Base-by-base conservation (phyloP, 2,797 vertebrate species). In the Lacerta bilineata region DNA sequence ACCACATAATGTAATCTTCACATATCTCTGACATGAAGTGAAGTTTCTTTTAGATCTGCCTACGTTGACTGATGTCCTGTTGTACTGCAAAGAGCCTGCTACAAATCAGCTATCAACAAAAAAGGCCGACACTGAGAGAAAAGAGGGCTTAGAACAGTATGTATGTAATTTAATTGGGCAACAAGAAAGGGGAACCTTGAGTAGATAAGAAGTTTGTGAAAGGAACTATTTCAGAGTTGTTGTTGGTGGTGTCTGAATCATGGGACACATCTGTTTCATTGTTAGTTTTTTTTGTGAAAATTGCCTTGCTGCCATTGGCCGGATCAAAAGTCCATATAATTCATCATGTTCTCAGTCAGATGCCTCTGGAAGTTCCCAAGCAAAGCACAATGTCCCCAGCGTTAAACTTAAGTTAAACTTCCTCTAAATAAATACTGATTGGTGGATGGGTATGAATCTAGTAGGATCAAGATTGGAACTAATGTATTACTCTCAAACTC, bases 1-100 rank as follows among this genome's bases (percentile, higher is more conserved):
- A 83, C 8, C 25, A 68, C 1, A 25, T 89, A 66, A 46, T 72
- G 75, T 89, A 88, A 90, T 64, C 72, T 87, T 41, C 36, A 46
- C 76, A 87, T 77, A 75, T 0, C 0, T 17, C 7, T 84, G 10
- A 2, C 90, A 17, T 43, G 69, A 39, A 83, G 29, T 82, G 25
- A 11, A 86, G 83, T 81, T 88, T 91, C 77, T 88, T 86, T 68
- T 89, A 91, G 88, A 75, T 23, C 71, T 90, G 85, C n/a, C 55
- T 72, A 80, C 83, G 18, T 83, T 39, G 83, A 64, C 20, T 90
- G 39, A 27, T 11, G 64, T 68, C 66, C 84, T 85, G 27, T 33
- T 84, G 69, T 41, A 36, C 15, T 80, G 18, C 64, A 69, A 61
- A 88, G 25, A 13, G 2, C n/a, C n/a, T 46, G 74, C 41, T 46